Evolutionary conservation across 2,797 vertebrate genomes (phyloP), one percentile per base, ranked within the genome.

Genomic region (Linurgus olivaceus): DNA sequence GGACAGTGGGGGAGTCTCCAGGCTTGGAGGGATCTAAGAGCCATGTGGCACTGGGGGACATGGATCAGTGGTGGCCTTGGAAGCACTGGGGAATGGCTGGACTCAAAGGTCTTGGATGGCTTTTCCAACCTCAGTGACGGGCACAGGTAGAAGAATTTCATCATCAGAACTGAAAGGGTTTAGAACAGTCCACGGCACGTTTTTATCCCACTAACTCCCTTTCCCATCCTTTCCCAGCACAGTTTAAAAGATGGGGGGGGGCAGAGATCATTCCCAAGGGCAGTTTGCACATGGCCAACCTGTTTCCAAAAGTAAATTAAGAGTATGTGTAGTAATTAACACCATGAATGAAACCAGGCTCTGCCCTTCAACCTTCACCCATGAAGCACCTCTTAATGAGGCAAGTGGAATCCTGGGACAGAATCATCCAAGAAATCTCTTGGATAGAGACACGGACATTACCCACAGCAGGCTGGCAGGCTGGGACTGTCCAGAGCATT

Each of bases 101-200:
- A 59, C 29, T 52, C 7, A 11, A 29, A 19, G 40, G 29, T 70
- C 26, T 57, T 44, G 12, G 31, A 57, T 17, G 2, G 23, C 10
- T 76, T 76, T 68, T 63, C 78, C 44, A 33, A 7, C 13, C 28
- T 50, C 38, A 51, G 50, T 8, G 28, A 42, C 10, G 35, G 23
- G n/a, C 40, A 57, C 28, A 62, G 58, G 29, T 20, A 86, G 37
- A 79, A 35, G 17, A 81, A 29, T 7, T 45, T 12, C 1, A 25
- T 14, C 13, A 31, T 19, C 38, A 73, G 28, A 23, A 35, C 7
- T 33, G 31, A 33, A 58, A 70, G 35, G 31, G 51, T 23, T 31
- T 44, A 31, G 0, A 63, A 59, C 40, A 87, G 40, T 12, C 28
- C 68, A 37, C 0, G 0, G 45, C 11, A 9, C 6, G 17, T 6